Percentiles rank a stretch among this genome's conserved stretches.
phyloP scores from a whole-genome alignment of 2,888 invertebrate species.

The Pandemis corylana region DNA sequence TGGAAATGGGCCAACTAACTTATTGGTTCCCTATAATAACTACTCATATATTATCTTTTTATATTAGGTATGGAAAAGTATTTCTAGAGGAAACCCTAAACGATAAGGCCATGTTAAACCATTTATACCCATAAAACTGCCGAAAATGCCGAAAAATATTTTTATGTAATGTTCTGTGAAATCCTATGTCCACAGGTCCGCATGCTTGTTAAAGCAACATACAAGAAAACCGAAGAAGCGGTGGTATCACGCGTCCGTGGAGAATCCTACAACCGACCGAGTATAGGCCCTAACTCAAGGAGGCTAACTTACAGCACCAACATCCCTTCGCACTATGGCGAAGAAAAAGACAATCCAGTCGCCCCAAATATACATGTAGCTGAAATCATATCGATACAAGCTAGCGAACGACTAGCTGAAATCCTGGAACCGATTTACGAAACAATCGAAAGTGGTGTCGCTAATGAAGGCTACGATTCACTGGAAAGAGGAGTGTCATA shows the following conservation, averaged over 20 bases:
- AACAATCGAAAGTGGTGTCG: conserved; percentile 66
- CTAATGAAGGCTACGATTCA: conserved; percentile 68
- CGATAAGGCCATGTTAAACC: too few species aligned
- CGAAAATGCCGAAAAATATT: background rate
- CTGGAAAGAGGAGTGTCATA: conserved; percentile 62
- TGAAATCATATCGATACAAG: conserved; percentile 78
- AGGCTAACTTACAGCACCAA: conserved; percentile 73
- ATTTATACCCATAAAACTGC: background rate
- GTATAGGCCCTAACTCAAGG: conserved; percentile 59
- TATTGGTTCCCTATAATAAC: too few species aligned
- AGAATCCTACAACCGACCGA: conserved; percentile 62
- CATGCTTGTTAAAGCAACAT: conserved; percentile 71
- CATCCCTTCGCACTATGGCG: conserved; percentile 56
- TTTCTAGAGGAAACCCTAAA: too few species aligned
- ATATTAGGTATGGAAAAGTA: too few species aligned
- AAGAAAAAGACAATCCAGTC: conserved; percentile 60
- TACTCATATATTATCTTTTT: too few species aligned
- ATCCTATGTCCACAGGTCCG: conserved; percentile 65
- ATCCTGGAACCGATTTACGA: conserved; percentile 78
- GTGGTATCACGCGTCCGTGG: conserved; percentile 69
- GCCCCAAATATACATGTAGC: conserved; percentile 73
- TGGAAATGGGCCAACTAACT: too few species aligned
- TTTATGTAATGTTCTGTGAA: background rate
- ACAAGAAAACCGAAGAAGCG: conserved; percentile 74
- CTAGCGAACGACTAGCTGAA: conserved; percentile 74